Evolutionary conservation across 1,140 invertebrate species (phyloP).

Genomic region (Oncopodura yosiiana): DNA sequence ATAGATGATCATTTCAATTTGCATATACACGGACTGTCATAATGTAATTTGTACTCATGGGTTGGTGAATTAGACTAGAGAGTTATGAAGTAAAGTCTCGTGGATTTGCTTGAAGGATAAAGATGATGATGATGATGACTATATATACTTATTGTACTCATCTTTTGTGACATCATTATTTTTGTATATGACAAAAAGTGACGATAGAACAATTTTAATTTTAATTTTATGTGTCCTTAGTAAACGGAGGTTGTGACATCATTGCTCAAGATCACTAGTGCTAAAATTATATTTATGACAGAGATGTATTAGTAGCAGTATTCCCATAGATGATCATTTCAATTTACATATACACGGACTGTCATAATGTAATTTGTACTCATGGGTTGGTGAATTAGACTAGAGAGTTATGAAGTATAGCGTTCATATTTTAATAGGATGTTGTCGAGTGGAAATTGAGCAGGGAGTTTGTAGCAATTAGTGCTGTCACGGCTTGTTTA

Average conservation of each 20-base stretch:
- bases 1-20: neutral
- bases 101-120: no score
- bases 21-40: neutral
- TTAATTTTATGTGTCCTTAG: no score
- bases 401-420: neutral
- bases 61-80: neutral
- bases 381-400: neutral
- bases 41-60: neutral
- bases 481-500: constrained; percentile 34
- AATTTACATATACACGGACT: neutral
- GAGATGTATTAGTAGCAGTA: neutral
- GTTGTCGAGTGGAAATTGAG: constrained; percentile 14
- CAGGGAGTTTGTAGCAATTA: constrained; percentile 33
- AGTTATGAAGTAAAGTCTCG: no score
- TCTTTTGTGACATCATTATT: no score
- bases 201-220: no score
- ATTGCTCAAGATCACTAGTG: no score
- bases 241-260: no score
- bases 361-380: neutral
- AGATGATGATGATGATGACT: no score
- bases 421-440: neutral
- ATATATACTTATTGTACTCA: no score
- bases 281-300: neutral
- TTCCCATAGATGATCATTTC: neutral
- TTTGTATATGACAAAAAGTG: no score